These are phyloP conservation scores for Timema cristinae DNA, from an alignment of 2,888 invertebrate species.

Conservation along the genomic window DNA sequence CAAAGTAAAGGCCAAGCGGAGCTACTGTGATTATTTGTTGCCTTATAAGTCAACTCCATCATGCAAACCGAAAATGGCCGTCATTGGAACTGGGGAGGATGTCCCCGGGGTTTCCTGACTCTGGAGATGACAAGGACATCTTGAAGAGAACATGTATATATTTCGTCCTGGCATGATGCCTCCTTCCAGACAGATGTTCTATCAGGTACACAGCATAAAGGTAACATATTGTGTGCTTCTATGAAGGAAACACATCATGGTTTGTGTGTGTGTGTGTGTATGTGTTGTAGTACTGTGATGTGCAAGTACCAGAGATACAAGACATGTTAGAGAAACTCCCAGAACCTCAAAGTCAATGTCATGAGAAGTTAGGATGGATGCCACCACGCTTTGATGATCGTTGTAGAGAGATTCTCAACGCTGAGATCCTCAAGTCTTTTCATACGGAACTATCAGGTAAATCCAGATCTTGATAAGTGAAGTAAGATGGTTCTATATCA, in stretches of 20 bases:
- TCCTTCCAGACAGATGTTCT: conserved; percentile 81
- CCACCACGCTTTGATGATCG: conserved; percentile 64
- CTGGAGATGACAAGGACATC: conserved; percentile 37
- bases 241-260: not conserved
- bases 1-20: conserved; percentile 50
- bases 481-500: too few relatives aligned
- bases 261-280: conserved; percentile 9
- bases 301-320: conserved; percentile 74
- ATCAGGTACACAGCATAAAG: conserved; percentile 58
- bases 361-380: conserved; percentile 75
- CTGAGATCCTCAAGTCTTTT: too few relatives aligned
- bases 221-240: conserved; percentile 6
- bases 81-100: conserved; percentile 33
- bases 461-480: too few relatives aligned
- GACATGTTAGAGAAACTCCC: conserved; percentile 66
- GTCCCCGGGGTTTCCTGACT: conserved; percentile 12
- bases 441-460: too few relatives aligned
- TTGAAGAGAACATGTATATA: conserved; percentile 52
- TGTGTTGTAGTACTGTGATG: conserved; percentile 65
- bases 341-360: conserved; percentile 56
- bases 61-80: conserved; percentile 37
- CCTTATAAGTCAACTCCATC: conserved; percentile 46
- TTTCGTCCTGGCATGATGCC: conserved; percentile 72
- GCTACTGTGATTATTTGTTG: conserved; percentile 46
- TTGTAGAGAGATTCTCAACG: conserved; percentile 68